phyloP scores from a whole-genome alignment of 2,797 vertebrate species.

The Acanthurus lineatus region DNA sequence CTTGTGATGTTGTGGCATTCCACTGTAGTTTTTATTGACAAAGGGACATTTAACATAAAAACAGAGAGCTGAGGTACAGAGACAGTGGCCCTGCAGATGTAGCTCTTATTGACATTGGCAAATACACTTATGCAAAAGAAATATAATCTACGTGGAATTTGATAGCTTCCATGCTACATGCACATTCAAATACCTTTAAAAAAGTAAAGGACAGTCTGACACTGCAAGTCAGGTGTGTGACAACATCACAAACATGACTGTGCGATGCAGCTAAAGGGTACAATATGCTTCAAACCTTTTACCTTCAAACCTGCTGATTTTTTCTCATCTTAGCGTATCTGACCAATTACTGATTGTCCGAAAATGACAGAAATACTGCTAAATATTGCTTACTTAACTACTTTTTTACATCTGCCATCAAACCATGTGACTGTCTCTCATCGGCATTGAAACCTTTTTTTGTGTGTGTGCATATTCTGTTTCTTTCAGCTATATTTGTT shows the following conservation, averaged over 20 bases:
- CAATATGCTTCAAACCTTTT: not conserved
- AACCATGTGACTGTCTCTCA: too few species aligned
- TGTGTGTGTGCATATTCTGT: not conserved
- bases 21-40: not conserved
- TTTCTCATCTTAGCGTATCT: too few species aligned
- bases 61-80: too few species aligned
- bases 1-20: not conserved
- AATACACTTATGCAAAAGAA: not conserved
- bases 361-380: too few species aligned
- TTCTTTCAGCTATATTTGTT: not conserved
- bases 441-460: too few species aligned
- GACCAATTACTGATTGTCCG: too few species aligned
- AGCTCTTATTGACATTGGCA: not conserved
- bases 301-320: too few species aligned
- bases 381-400: too few species aligned
- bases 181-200: not conserved
- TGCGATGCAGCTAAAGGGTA: not conserved
- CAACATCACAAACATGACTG: not conserved
- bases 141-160: slow-evolving; percentile 5
- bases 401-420: too few species aligned
- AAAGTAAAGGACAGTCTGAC: not conserved
- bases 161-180: not conserved
- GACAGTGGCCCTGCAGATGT: not conserved
- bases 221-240: not conserved
- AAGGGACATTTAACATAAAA: not conserved